Conservation (phyloP, 2,113 vertebrate genomes). For the Gadus chalcogrammus region DNA sequence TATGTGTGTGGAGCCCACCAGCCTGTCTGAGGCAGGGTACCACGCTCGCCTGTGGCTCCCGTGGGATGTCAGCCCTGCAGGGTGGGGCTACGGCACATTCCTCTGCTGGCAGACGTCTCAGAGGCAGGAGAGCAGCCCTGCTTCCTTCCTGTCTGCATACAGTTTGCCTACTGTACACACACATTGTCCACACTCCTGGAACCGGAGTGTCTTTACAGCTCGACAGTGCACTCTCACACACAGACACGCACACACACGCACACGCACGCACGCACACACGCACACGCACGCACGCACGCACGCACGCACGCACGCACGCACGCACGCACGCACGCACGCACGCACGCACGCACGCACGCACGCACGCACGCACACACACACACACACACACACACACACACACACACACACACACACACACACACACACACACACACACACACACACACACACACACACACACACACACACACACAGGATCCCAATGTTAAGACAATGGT, state of each 20-base stretch:
- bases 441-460: too few relatives aligned
- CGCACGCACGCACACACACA: too few relatives aligned
- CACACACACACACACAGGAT: neutral
- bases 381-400: too few relatives aligned
- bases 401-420: too few relatives aligned
- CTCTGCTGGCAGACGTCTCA: constrained; percentile 49
- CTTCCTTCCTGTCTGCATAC: constrained; percentile 51
- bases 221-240: neutral
- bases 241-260: too few relatives aligned
- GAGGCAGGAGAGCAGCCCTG: constrained; percentile 29
- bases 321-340: too few relatives aligned
- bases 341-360: neutral
- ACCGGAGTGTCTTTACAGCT: neutral
- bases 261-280: too few relatives aligned
- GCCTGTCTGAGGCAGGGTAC: neutral
- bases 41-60: constrained; percentile 11
- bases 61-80: constrained; percentile 6
- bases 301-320: too few relatives aligned
- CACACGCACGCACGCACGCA: too few relatives aligned
- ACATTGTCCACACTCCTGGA: neutral
- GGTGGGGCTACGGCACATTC: constrained; percentile 53
- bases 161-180: constrained; percentile 20
- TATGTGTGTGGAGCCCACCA: neutral
- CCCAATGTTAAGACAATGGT: too few relatives aligned
- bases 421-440: too few relatives aligned